Evolutionary conservation across 2,888 invertebrate species (phyloP).

Genomic region (Eulithis testata): DNA sequence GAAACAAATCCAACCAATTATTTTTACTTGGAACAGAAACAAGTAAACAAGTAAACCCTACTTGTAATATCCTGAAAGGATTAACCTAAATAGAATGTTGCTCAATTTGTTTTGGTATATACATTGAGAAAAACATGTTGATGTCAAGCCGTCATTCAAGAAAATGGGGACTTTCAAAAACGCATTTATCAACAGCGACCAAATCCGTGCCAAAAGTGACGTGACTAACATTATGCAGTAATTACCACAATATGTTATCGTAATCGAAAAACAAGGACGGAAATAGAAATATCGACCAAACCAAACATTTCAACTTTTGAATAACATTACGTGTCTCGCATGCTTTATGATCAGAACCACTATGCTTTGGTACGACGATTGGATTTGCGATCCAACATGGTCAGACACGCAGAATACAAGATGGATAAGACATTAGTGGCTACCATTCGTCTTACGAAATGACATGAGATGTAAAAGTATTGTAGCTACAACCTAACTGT

Average conservation of each 20-base stretch:
- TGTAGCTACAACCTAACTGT: too few relatives aligned
- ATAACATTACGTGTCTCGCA: neutral
- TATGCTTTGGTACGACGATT: too few relatives aligned
- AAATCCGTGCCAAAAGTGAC: conserved; percentile 51
- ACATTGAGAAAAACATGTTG: neutral
- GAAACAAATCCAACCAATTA: too few relatives aligned
- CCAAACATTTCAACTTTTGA: neutral
- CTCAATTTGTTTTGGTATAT: neutral
- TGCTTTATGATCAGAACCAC: too few relatives aligned
- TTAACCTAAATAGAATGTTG: neutral
- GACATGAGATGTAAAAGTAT: too few relatives aligned
- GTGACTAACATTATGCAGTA: conserved; percentile 22
- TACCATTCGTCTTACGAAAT: too few relatives aligned
- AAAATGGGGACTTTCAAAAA: conserved; percentile 35
- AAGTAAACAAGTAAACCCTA: too few relatives aligned
- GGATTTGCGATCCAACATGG: too few relatives aligned
- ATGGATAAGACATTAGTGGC: too few relatives aligned
- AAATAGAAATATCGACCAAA: neutral
- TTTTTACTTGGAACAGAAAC: too few relatives aligned
- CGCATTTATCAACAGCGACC: conserved; percentile 44
- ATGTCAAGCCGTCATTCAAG: neutral
- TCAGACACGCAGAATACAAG: too few relatives aligned
- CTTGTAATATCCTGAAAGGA: neutral
- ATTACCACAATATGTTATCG: neutral
- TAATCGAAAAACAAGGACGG: neutral